Conservation (phyloP, 2,113 vertebrate species). For the Callithrix jacchus region DNA sequence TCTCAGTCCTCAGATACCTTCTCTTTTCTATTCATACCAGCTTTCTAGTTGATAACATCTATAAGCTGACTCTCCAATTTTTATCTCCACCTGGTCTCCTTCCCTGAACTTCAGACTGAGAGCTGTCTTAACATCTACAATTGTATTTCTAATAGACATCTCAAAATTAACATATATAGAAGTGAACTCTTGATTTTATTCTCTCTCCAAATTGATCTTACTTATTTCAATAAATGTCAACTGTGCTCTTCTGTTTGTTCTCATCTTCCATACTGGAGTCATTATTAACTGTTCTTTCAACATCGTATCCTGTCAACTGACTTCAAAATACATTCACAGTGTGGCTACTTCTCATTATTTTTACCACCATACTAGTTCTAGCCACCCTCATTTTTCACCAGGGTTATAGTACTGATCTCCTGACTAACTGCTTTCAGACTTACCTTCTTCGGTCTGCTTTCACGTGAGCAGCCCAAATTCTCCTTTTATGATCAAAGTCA, state of each 20-base stretch:
- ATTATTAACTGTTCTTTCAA: neutral
- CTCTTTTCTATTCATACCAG: fast-evolving
- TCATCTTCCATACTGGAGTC: neutral
- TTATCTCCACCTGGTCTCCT: neutral
- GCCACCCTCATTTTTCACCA: neutral
- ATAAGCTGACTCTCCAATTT: neutral
- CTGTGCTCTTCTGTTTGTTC: neutral
- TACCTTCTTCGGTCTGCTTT: neutral
- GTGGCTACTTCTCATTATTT: neutral
- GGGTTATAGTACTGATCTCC: neutral
- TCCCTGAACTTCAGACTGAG: neutral
- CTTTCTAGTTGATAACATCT: neutral
- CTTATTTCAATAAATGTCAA: neutral
- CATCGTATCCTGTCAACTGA: neutral
- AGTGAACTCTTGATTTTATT: neutral
- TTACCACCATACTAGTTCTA: neutral
- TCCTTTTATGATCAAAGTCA: neutral
- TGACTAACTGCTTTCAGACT: neutral
- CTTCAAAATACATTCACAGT: neutral
- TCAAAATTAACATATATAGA: neutral
- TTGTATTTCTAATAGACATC: neutral
- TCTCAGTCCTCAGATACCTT: neutral
- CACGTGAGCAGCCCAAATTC: neutral
- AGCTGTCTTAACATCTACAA: neutral
- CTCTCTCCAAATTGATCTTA: neutral